Evolutionary conservation across 2,888 invertebrate genomes (phyloP).

Genomic region (Lobophora halterata): DNA sequence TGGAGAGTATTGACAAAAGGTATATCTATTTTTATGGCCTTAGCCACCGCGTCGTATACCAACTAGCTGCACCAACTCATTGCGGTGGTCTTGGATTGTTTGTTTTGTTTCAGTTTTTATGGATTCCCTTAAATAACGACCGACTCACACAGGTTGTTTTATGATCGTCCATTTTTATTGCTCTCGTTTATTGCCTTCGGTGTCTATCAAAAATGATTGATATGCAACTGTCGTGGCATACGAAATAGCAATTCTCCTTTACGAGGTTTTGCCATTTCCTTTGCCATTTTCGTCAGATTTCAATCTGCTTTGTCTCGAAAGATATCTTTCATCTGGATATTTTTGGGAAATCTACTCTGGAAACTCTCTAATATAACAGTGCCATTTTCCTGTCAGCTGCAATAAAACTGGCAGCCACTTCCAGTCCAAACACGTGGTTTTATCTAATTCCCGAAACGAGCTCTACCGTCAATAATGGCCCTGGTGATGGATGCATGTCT

Average conservation of each 20-base stretch:
- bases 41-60: constrained; percentile 63
- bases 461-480: constrained; percentile 51
- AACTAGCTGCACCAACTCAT: constrained; percentile 48
- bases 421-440: constrained; percentile 44
- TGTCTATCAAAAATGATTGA: constrained; percentile 51
- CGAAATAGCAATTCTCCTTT: constrained; percentile 29
- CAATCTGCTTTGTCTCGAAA: too few species aligned
- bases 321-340: too few species aligned
- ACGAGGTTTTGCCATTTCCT: constrained; percentile 35
- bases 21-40: constrained; percentile 52
- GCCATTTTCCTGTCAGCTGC: constrained; percentile 38
- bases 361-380: too few species aligned
- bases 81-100: constrained; percentile 72
- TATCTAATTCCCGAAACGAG: constrained; percentile 57
- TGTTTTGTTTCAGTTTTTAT: constrained; percentile 66
- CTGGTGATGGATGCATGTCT: constrained; percentile 66
- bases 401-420: constrained; percentile 34
- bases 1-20: constrained; percentile 1
- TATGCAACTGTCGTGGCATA: constrained; percentile 27
- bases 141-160: constrained; percentile 59
- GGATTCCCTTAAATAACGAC: constrained; percentile 61
- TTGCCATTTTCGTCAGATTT: constrained; percentile 28
- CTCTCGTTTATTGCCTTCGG: constrained; percentile 45
- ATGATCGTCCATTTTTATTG: constrained; percentile 50
- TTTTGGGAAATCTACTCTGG: too few species aligned